These are phyloP conservation scores for Eurosta solidaginis DNA, from an alignment of 1,140 invertebrate genomes.

Conservation along the genomic window DNA sequence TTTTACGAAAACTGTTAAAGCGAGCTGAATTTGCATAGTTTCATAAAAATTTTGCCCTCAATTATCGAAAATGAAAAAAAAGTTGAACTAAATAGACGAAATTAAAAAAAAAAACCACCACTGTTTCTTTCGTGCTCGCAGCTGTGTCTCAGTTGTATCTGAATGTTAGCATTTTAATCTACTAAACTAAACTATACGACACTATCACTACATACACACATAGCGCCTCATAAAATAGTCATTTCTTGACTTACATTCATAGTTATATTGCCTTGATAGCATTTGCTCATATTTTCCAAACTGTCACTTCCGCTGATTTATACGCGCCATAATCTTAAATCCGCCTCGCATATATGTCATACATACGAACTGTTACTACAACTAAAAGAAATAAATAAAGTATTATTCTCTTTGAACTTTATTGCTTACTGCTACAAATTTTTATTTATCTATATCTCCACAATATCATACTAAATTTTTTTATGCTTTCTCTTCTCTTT, in stretches of 20 bases:
- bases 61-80: no score
- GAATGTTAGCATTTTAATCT: not conserved
- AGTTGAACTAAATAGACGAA: no score
- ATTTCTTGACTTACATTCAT: not conserved
- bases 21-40: no score
- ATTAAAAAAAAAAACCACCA: no score
- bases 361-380: no score
- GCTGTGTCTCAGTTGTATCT: no score
- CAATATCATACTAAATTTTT: not conserved
- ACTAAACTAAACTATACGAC: not conserved
- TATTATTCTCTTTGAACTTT: constrained; percentile 3
- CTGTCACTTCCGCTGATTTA: not conserved
- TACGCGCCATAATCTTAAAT: not conserved
- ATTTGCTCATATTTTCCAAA: not conserved
- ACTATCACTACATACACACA: no score
- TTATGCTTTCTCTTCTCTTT: not conserved
- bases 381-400: constrained; percentile 3
- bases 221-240: no score
- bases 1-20: no score
- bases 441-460: not conserved
- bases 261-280: no score
- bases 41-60: no score
- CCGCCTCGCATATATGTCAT: not conserved
- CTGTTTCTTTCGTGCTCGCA: no score
- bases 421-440: constrained; percentile 13